Evolutionary conservation across 53 echinoderm and acorn worm genomes (phyloP).

Genomic region (Mesocentrotus franciscanus): DNA sequence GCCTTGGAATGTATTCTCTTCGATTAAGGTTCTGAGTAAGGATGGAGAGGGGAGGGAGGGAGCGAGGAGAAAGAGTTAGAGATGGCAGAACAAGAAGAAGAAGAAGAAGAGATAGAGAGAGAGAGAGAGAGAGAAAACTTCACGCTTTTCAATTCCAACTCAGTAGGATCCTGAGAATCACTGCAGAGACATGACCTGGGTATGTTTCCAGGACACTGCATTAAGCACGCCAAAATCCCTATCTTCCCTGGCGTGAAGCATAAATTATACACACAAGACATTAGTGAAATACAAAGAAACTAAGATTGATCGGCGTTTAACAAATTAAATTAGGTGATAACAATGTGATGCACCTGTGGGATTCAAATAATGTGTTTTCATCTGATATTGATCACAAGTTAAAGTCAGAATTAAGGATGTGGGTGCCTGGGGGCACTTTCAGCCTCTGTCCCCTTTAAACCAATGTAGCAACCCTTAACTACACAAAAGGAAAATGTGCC

Average conservation of each 20-base stretch:
- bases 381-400: background rate
- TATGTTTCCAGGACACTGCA: background rate
- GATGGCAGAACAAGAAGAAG: background rate
- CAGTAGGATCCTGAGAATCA: background rate
- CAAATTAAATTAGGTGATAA: background rate
- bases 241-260: background rate
- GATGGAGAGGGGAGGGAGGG: background rate
- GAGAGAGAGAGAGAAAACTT: conserved; percentile 3
- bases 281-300: background rate
- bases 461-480: no score
- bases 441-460: no score
- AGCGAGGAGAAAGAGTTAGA: background rate
- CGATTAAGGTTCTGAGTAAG: background rate
- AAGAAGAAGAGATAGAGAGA: background rate
- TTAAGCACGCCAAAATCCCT: background rate
- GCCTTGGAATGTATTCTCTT: background rate
- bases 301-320: background rate
- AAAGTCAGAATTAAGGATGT: no score
- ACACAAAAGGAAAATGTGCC: no score
- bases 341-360: background rate
- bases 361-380: background rate
- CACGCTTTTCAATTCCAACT: background rate
- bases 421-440: no score
- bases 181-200: background rate
- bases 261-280: background rate